A percentile compares a stretch with the other conserved stretches of the same genome.
phyloP scores from a whole-genome alignment of 2,888 invertebrate species.

The Dendrolimus houi region DNA sequence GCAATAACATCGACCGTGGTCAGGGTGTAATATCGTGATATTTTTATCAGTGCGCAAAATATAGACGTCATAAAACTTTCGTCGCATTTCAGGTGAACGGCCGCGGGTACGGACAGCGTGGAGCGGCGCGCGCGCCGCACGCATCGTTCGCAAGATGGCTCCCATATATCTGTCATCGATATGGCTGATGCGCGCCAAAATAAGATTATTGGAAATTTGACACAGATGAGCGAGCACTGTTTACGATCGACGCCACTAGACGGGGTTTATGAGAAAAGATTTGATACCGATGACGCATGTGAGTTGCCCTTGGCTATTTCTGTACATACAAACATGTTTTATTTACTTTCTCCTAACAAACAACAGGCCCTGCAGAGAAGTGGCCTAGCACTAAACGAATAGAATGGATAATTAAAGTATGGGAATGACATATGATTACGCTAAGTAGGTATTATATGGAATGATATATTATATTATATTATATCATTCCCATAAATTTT shows the following conservation, averaged over 20 bases:
- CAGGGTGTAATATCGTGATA: constrained; percentile 50
- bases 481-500: too few species aligned
- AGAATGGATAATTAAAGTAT: too few species aligned
- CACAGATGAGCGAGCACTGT: constrained; percentile 55
- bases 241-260: constrained; percentile 54
- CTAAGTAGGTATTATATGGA: too few species aligned
- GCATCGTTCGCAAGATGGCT: constrained; percentile 60
- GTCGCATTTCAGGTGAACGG: constrained; percentile 67
- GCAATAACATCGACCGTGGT: constrained; percentile 21
- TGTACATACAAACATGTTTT: constrained; percentile 33
- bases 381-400: too few species aligned
- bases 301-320: constrained; percentile 55
- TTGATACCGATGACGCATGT: constrained; percentile 57
- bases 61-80: constrained; percentile 60
- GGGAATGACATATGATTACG: too few species aligned
- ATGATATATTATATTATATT: too few species aligned
- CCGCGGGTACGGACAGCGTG: constrained; percentile 24
- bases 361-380: too few species aligned
- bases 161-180: constrained; percentile 67
- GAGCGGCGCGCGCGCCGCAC: constrained; percentile 16
- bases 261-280: constrained; percentile 41
- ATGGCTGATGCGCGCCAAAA: constrained; percentile 74
- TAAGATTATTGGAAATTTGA: constrained; percentile 74
- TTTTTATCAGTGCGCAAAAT: constrained; percentile 57
- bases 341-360: neutral